Evolutionary conservation across 2,113 vertebrate species (phyloP), one percentile per base, ranked within the genome.

Genomic region (Nannospalax galili): DNA sequence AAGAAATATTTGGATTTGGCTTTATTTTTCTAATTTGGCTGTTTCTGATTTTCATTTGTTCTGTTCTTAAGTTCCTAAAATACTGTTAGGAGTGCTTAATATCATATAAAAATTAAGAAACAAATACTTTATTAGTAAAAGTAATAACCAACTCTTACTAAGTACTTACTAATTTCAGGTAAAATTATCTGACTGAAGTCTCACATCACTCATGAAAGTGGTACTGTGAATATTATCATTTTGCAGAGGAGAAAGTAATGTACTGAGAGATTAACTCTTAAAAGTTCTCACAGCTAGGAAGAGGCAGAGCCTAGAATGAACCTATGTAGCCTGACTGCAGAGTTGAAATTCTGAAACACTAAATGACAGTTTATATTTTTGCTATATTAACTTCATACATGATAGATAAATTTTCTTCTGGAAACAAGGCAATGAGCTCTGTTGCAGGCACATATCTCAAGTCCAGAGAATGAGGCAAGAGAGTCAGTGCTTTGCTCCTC

Each of bases 1-100:
- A 91, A 78, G 8, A 92, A 82, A 69, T 37, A 69, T 80, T 95
- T 94, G 79, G 6, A 4, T 84, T 73, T 96, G 3, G 14, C 40
- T 73, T 96, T 42, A 78, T 89, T 93, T 88, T 93, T 95, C n/a
- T 64, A 84, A 56, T 89, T 94, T 4, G 78, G 24, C 64, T 87
- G 45, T 37, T 79, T 90, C 40, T 42, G 52, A 37, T 37, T 91
- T 96, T 88, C 60, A 75, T 80, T 85, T 96, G n/a, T 62, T 90
- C 26, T 88, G 22, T 91, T 86, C 91, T 64, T 7, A 93, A 81
- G 37, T 84, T 72, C 37, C 72, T 87, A 90, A 92, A 92, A 84
- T 58, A 72, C 11, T 84, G 7, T 35, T 87, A 37, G 37, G 30
- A 94, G 77, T 91, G 52, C 19, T 67, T 78, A 82, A 65, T 82